Evolutionary conservation across 2,888 invertebrate species (phyloP).

Genomic region (Agrotis puta): DNA sequence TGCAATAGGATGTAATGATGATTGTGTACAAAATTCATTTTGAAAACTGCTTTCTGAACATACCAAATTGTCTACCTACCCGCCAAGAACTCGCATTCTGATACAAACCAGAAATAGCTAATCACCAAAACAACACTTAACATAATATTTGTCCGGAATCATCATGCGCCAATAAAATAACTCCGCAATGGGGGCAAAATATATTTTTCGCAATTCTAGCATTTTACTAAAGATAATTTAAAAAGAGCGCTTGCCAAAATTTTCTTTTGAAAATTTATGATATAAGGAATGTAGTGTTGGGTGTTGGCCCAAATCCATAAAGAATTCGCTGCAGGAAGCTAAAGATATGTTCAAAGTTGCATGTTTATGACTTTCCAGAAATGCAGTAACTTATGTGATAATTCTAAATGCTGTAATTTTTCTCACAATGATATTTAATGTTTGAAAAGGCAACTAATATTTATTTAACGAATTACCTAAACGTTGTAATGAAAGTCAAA

Average conservation of each 20-base stretch:
- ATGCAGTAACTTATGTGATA: neutral
- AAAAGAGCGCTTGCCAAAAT: slow-evolving; percentile 47
- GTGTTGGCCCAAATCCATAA: slow-evolving; percentile 40
- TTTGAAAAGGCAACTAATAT: too few relatives aligned
- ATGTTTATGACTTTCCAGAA: neutral
- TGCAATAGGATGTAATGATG: too few relatives aligned
- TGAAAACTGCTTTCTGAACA: neutral
- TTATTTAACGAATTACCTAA: too few relatives aligned
- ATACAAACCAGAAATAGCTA: slow-evolving; percentile 13
- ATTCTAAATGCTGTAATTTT: neutral
- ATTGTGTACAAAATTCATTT: too few relatives aligned
- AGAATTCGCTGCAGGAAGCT: slow-evolving; percentile 21
- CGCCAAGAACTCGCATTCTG: neutral
- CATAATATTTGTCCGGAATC: neutral
- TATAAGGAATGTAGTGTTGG: slow-evolving; percentile 33
- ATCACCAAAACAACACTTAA: slow-evolving; percentile 19
- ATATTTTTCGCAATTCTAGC: slow-evolving; percentile 17
- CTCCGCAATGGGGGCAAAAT: slow-evolving; percentile 31
- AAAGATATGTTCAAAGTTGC: slow-evolving; percentile 13
- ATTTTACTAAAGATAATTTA: slow-evolving; percentile 7
- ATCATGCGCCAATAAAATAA: slow-evolving; percentile 16
- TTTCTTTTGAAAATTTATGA: slow-evolving; percentile 45
- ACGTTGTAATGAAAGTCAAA: too few relatives aligned
- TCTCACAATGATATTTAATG: too few relatives aligned
- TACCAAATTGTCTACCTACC: slow-evolving; percentile 6